Percentiles rank a stretch among this genome's conserved stretches.
phyloP scores from a whole-genome alignment of 1,140 invertebrate species.

The Mercenaria mercenaria region DNA sequence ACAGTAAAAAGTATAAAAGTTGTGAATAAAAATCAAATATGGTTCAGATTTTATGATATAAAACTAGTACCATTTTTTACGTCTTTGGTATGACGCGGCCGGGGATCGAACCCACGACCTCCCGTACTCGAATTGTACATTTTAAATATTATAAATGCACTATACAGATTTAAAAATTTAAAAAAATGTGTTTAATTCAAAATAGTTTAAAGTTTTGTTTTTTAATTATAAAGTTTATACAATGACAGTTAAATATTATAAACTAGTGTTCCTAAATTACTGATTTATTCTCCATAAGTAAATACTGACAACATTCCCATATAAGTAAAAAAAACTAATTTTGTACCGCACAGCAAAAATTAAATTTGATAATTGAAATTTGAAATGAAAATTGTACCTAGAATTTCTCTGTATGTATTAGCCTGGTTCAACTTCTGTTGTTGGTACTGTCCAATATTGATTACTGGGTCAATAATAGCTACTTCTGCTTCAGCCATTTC shows the following conservation, averaged over 20 bases:
- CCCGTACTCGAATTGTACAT: not conserved
- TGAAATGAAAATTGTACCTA: constrained; percentile 14
- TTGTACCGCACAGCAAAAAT: not conserved
- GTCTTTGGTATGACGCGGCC: no score
- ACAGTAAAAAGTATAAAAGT: constrained; percentile 16
- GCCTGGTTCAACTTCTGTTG: constrained; percentile 46
- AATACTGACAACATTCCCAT: no score
- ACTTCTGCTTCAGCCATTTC: constrained; percentile 20
- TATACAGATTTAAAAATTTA: not conserved
- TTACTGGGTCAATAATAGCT: constrained; percentile 43
- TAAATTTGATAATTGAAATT: not conserved
- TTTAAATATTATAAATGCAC: no score
- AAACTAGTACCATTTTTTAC: no score
- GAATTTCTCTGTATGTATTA: constrained; percentile 45
- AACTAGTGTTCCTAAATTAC: no score
- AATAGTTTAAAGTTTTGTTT: not conserved
- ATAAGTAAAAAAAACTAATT: no score
- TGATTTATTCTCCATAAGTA: no score
- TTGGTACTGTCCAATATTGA: constrained; percentile 55
- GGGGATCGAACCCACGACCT: no score
- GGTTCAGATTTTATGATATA: no score
- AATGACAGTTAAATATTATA: no score
- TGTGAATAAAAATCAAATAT: constrained; percentile 46
- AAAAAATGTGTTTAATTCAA: not conserved
- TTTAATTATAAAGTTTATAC: no score